A percentile compares a stretch with the other conserved stretches of the same genome.
These are phyloP conservation scores for Sinocyclocheilus rhinocerous DNA, from an alignment of 2,113 vertebrate genomes.

Conservation along the genomic window DNA sequence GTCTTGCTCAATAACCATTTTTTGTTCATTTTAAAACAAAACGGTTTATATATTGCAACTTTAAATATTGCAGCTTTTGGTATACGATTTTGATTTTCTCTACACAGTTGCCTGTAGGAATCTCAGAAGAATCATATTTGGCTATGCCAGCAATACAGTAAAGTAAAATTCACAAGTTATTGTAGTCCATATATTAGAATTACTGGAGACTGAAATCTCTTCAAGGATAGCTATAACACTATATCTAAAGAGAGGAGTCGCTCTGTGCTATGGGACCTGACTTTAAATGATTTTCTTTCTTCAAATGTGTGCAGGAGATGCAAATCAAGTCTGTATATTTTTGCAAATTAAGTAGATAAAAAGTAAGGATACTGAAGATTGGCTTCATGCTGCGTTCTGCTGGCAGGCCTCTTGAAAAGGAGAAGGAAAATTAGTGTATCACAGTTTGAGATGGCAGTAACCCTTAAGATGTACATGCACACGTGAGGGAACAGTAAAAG, in stretches of 20 bases:
- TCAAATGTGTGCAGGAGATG: not conserved
- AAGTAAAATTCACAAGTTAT: not conserved
- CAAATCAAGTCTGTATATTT: not conserved
- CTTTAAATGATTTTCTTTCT: not conserved
- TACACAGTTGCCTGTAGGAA: not conserved
- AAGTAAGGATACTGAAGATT: conserved; percentile 15
- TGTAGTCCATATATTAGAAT: not conserved
- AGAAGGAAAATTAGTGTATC: not conserved
- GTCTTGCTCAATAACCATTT: not conserved
- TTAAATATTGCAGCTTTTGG: too few relatives aligned
- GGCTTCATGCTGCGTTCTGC: conserved; percentile 8
- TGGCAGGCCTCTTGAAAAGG: conserved; percentile 1
- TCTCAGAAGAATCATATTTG: not conserved
- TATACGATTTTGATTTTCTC: not conserved
- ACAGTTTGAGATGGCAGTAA: conserved; percentile 14
- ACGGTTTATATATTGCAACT: not conserved
- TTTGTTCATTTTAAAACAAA: not conserved
- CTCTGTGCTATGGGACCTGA: not conserved
- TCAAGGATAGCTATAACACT: not conserved
- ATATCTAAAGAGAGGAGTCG: not conserved
- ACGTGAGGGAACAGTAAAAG: conserved; percentile 17
- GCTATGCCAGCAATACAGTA: not conserved
- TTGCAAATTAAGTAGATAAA: not conserved
- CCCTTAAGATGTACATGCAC: not conserved
- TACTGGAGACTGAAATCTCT: not conserved